These are phyloP conservation scores for Simalia tracyae DNA, from an alignment of 2,797 vertebrate species.

Conservation along the genomic window DNA sequence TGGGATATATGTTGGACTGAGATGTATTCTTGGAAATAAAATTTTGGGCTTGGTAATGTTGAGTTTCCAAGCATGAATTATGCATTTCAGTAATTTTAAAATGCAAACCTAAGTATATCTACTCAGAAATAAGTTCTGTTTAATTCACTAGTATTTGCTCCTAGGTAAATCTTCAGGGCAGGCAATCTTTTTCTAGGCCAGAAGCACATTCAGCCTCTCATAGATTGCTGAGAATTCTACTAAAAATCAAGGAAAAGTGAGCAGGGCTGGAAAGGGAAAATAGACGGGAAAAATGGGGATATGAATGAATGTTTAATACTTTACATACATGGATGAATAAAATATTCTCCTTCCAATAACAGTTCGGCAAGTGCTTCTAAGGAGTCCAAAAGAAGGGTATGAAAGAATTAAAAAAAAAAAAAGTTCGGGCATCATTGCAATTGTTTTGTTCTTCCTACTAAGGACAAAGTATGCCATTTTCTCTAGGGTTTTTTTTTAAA, in stretches of 20 bases:
- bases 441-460: neutral
- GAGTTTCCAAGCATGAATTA: neutral
- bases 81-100: neutral
- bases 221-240: neutral
- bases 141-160: neutral
- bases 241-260: neutral
- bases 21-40: neutral
- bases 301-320: neutral
- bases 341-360: neutral
- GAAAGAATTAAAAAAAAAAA: neutral
- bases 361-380: neutral
- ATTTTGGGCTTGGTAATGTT: neutral
- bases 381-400: neutral
- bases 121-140: neutral
- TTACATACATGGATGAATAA: neutral
- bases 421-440: neutral
- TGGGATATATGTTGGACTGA: neutral
- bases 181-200: neutral
- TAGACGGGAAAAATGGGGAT: neutral
- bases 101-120: neutral
- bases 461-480: neutral
- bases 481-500: neutral
- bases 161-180: neutral
- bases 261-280: neutral
- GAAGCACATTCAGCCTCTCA: neutral